A percentile compares a stretch with the other conserved stretches of the same genome.
These are phyloP conservation scores for Nothocercus nigrocapillus DNA, from an alignment of 2,113 vertebrate genomes.

Conservation along the genomic window DNA sequence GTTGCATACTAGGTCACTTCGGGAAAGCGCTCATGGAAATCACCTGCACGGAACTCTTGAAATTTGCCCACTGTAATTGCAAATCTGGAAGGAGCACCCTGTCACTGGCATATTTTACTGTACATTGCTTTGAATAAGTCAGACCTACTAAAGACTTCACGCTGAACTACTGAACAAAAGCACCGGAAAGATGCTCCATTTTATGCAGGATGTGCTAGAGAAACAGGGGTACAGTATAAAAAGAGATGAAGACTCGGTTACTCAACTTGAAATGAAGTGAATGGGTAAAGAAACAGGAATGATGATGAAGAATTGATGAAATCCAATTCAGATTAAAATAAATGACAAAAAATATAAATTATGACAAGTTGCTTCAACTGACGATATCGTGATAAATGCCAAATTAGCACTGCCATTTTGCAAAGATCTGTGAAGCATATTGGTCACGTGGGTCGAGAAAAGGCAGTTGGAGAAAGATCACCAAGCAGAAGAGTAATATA, in stretches of 20 bases:
- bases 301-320: not conserved
- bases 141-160: not conserved
- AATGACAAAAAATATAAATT: not conserved
- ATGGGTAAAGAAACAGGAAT: not conserved
- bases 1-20: not conserved
- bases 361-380: not conserved
- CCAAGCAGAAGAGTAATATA: too few relatives aligned
- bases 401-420: too few relatives aligned
- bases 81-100: not conserved
- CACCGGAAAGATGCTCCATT: accelerated
- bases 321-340: not conserved
- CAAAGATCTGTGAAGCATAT: too few relatives aligned
- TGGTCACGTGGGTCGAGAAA: too few relatives aligned
- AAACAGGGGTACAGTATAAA: not conserved
- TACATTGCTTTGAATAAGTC: not conserved
- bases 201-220: not conserved
- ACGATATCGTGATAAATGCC: not conserved
- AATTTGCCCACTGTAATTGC: accelerated
- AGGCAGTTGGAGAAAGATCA: too few relatives aligned
- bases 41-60: not conserved
- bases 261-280: not conserved
- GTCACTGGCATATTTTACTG: not conserved
- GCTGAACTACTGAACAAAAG: not conserved
- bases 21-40: not conserved
- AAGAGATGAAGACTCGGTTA: not conserved